phyloP scores from a whole-genome alignment of 2,113 vertebrate species.

The Tachuris rubrigastra region DNA sequence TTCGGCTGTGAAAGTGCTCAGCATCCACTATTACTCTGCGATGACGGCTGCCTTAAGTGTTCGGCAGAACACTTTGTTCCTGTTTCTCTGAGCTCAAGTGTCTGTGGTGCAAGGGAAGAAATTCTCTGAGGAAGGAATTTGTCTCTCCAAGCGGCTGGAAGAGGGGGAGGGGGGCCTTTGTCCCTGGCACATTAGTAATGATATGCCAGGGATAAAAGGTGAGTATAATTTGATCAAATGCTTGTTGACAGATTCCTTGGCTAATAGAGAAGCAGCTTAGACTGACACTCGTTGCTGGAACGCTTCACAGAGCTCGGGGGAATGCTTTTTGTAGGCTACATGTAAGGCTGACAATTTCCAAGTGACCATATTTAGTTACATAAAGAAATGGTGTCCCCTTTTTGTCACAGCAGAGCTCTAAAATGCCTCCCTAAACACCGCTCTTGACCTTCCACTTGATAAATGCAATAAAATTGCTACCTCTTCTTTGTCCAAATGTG shows the following conservation, averaged over 20 bases:
- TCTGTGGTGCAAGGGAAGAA: conserved; percentile 35
- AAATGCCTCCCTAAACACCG: not conserved
- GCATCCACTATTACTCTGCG: conserved; percentile 56
- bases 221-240: conserved; percentile 77
- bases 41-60: conserved; percentile 17
- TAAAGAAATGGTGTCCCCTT: not conserved
- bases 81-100: conserved; percentile 47
- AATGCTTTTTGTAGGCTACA: not conserved
- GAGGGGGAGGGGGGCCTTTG: conserved; percentile 66
- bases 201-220: conserved; percentile 80
- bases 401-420: conserved; percentile 18
- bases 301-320: not conserved
- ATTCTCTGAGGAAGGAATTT: conserved; percentile 61
- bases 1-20: conserved; percentile 21
- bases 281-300: conserved; percentile 21
- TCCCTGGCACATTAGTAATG: conserved; percentile 70
- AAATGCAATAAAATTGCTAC: conserved; percentile 6
- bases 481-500: not conserved
- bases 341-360: not conserved
- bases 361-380: conserved; percentile 6
- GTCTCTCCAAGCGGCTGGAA: not conserved
- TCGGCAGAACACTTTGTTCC: conserved; percentile 45
- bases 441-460: not conserved
- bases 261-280: conserved; percentile 65
- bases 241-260: conserved; percentile 70